These are phyloP conservation scores for Drosophila hydei DNA, from an alignment of 1,140 invertebrate species.

Conservation along the genomic window DNA sequence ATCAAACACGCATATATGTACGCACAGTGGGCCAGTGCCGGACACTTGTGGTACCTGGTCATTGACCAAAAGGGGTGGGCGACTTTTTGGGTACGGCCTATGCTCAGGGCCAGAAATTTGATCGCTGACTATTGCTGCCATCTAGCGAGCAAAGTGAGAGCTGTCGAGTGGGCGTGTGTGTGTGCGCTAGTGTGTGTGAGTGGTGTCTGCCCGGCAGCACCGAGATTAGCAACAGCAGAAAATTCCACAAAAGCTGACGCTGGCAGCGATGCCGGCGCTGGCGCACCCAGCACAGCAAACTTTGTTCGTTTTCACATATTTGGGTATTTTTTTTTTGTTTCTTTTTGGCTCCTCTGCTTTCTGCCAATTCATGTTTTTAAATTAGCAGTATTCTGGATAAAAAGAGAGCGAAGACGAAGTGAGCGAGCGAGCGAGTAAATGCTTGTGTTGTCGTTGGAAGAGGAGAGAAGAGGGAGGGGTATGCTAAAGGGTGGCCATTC, in stretches of 20 bases:
- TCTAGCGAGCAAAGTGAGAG: constrained; percentile 32
- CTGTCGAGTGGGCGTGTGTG: constrained; percentile 36
- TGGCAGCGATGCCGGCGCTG: constrained; percentile 40
- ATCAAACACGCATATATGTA: constrained; percentile 21
- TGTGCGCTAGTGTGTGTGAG: constrained; percentile 10
- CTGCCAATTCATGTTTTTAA: constrained; percentile 69
- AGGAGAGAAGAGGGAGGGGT: background rate
- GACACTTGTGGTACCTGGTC: constrained; percentile 9
- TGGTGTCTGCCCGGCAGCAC: constrained; percentile 16
- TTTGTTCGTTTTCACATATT: constrained; percentile 42
- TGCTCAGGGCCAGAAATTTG: constrained; percentile 34
- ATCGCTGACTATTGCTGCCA: constrained; percentile 36
- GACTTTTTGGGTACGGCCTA: background rate
- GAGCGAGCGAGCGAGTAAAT: constrained; percentile 3
- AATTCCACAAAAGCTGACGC: constrained; percentile 51
- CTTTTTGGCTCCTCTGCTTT: constrained; percentile 30
- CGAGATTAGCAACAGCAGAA: constrained; percentile 57
- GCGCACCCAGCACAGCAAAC: constrained; percentile 46
- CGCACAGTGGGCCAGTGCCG: constrained; percentile 16
- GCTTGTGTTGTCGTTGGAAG: background rate
- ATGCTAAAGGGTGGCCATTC: constrained; percentile 24
- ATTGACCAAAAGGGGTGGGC: background rate
- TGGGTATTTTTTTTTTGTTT: constrained; percentile 19
- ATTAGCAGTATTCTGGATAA: constrained; percentile 56
- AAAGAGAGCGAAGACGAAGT: constrained; percentile 10